Conservation (phyloP, 2,888 invertebrate genomes). For the Subacronicta megacephala region DNA sequence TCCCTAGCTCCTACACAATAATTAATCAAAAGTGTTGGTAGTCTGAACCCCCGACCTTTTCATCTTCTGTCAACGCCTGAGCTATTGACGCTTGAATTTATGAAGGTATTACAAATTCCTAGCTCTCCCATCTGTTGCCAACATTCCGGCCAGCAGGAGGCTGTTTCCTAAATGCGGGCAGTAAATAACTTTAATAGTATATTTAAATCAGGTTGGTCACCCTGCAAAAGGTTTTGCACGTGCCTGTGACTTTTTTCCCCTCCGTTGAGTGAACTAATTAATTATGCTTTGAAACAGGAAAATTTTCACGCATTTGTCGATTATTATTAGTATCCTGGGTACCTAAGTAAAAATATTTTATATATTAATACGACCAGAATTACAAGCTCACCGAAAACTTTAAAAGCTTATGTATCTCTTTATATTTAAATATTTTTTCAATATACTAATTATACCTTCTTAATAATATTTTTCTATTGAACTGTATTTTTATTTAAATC, state of each 20-base stretch:
- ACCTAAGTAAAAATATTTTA: no score
- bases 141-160: slow-evolving; percentile 31
- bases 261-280: slow-evolving; percentile 34
- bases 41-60: slow-evolving; percentile 24
- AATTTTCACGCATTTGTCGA: slow-evolving; percentile 13
- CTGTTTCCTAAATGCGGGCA: slow-evolving; percentile 28
- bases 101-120: slow-evolving; percentile 46
- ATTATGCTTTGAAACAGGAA: slow-evolving; percentile 46
- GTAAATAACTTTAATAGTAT: slow-evolving; percentile 59
- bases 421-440: no score
- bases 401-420: no score
- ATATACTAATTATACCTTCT: no score
- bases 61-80: slow-evolving; percentile 27
- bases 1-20: slow-evolving; percentile 3
- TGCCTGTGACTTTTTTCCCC: slow-evolving; percentile 45
- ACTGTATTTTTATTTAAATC: no score
- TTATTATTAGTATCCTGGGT: no score
- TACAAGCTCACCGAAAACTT: no score
- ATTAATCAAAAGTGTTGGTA: slow-evolving; percentile 25
- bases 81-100: slow-evolving; percentile 43
- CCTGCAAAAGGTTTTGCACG: slow-evolving; percentile 48
- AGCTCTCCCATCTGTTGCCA: slow-evolving; percentile 41
- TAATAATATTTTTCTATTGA: no score
- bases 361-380: no score
- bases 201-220: slow-evolving; percentile 53